A percentile compares a stretch with the other conserved stretches of the same genome.
These are phyloP conservation scores for Phylloscopus whistleri DNA, from an alignment of 2,113 vertebrate genomes.

Conservation along the genomic window DNA sequence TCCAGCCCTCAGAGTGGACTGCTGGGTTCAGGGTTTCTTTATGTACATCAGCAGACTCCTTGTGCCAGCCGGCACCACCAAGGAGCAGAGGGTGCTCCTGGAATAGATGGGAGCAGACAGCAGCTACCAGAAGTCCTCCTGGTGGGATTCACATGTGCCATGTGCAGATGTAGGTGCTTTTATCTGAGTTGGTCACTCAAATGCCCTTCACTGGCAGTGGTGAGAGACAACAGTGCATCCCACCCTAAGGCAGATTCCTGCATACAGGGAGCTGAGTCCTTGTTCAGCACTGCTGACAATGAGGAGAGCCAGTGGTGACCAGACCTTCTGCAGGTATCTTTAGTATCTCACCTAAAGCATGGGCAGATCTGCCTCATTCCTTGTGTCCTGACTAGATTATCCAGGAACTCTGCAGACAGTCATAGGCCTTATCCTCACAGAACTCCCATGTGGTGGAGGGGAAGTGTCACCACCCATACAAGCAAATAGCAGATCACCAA, in stretches of 20 bases:
- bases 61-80: background rate
- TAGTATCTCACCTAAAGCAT: background rate
- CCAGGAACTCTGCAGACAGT: background rate
- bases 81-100: background rate
- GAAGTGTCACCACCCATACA: background rate
- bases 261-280: background rate
- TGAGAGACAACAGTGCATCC: background rate
- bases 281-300: background rate
- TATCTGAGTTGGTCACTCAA: background rate
- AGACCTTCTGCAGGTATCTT: background rate
- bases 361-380: background rate
- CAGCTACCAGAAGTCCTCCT: background rate
- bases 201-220: background rate
- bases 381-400: background rate
- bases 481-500: background rate
- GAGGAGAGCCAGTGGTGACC: background rate
- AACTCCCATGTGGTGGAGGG: background rate
- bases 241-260: background rate
- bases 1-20: background rate
- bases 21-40: background rate
- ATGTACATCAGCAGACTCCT: background rate
- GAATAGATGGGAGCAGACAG: background rate
- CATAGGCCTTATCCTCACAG: background rate
- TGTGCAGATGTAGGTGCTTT: background rate
- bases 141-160: background rate